Percentiles rank a stretch among this genome's conserved stretches.
phyloP scores from a whole-genome alignment of 92 coral and sea anemone genomes.

The Pocillopora meandrina region DNA sequence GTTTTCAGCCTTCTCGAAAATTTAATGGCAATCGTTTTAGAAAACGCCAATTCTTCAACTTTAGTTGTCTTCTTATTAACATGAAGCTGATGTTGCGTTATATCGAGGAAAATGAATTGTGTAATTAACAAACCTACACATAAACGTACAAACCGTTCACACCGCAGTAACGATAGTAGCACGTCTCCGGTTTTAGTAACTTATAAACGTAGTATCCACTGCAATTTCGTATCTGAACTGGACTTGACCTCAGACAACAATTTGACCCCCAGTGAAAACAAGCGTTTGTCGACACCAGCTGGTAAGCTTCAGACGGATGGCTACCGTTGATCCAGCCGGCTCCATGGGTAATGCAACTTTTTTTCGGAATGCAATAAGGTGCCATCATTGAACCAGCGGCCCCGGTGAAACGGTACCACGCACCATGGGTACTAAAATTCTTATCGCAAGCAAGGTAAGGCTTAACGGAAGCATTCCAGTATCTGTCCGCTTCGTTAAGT shows the following conservation, averaged over 20 bases:
- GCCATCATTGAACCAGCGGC: conserved; percentile 45
- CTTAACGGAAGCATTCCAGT: too few species aligned
- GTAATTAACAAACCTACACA: background rate
- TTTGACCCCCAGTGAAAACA: background rate
- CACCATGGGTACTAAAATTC: background rate
- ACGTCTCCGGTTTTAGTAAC: background rate
- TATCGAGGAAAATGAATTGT: background rate
- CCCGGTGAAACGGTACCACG: conserved; percentile 40
- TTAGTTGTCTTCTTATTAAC: background rate
- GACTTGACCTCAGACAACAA: background rate
- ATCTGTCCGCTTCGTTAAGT: too few species aligned
- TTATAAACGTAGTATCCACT: conserved; percentile 26
- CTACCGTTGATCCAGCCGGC: conserved; percentile 27
- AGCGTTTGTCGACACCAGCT: background rate
- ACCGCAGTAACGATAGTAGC: conserved; percentile 27
- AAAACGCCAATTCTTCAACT: too few species aligned
- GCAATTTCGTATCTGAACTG: conserved; percentile 21
- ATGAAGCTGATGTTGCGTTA: too few species aligned
- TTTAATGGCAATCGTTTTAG: background rate
- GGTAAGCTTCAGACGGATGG: conserved; percentile 2
- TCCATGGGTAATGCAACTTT: background rate
- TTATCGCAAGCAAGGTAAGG: too few species aligned
- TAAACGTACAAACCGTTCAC: conserved; percentile 8
- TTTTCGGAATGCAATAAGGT: conserved; percentile 18
- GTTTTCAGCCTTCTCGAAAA: too few species aligned